These are phyloP conservation scores for Heliopora coerulea DNA, from an alignment of 92 coral and sea anemone species.

Conservation along the genomic window DNA sequence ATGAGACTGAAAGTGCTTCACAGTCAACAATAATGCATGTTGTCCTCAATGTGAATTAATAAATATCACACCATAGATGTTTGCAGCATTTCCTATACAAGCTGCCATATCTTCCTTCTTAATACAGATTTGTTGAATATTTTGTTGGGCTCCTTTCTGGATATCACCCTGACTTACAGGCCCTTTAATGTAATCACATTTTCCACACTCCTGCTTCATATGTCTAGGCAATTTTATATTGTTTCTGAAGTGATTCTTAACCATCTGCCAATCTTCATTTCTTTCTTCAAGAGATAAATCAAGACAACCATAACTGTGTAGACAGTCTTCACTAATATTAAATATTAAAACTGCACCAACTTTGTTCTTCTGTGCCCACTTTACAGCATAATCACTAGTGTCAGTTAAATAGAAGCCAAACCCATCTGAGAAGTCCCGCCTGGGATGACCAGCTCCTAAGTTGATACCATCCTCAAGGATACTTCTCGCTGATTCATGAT, in stretches of 20 bases:
- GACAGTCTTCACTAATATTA: neutral
- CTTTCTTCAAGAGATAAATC: constrained; percentile 1
- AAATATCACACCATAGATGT: neutral
- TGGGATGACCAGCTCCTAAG: neutral
- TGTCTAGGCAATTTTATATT: neutral
- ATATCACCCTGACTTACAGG: neutral
- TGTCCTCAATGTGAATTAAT: no score
- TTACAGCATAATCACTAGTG: constrained; percentile 17
- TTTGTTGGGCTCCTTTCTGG: neutral
- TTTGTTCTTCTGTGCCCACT: constrained; percentile 21
- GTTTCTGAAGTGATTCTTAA: neutral
- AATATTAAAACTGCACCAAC: constrained; percentile 33
- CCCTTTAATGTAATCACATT: constrained; percentile 21
- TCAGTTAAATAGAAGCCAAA: constrained; percentile 42
- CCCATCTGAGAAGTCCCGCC: constrained; percentile 38
- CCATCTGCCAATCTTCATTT: neutral
- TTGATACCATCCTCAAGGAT: constrained; percentile 42
- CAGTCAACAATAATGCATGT: no score
- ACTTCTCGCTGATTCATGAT: constrained; percentile 34
- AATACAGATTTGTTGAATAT: constrained; percentile 1
- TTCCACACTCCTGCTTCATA: neutral
- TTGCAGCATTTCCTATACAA: neutral
- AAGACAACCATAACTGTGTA: neutral
- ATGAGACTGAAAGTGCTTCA: no score
- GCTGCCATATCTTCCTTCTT: neutral